These are phyloP conservation scores for Azorinus chamasolen DNA, from an alignment of 2,888 invertebrate genomes.

Conservation along the genomic window DNA sequence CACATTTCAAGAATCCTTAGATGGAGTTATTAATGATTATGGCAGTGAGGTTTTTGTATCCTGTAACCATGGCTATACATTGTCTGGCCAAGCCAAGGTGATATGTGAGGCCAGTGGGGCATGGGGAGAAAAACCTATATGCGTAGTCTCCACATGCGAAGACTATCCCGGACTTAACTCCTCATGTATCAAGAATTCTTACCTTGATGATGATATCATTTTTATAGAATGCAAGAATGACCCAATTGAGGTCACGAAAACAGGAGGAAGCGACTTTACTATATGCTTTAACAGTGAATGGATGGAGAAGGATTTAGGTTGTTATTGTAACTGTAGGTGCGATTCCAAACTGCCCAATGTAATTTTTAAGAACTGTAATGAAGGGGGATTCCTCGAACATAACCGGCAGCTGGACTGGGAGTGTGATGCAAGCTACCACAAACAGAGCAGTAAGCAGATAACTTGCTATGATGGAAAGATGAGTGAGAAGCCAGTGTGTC, in stretches of 20 bases:
- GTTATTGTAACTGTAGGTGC: slow-evolving; percentile 38
- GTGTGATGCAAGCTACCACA: slow-evolving; percentile 4
- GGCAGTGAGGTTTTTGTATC: slow-evolving; percentile 29
- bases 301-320: slow-evolving; percentile 23
- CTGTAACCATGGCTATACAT: slow-evolving; percentile 29
- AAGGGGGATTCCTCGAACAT: slow-evolving; percentile 10
- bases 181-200: slow-evolving; percentile 17
- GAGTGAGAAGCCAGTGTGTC: too few relatives aligned
- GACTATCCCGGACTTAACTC: slow-evolving; percentile 28
- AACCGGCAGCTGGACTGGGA: slow-evolving; percentile 3
- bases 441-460: slow-evolving; percentile 1
- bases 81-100: slow-evolving; percentile 22
- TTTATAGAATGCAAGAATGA: slow-evolving; percentile 22
- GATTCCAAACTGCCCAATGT: background rate
- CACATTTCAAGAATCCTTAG: slow-evolving; percentile 18
- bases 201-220: background rate
- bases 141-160: slow-evolving; percentile 18
- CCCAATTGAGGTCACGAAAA: slow-evolving; percentile 13
- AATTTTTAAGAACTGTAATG: background rate
- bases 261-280: slow-evolving; percentile 8
- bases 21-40: slow-evolving; percentile 27
- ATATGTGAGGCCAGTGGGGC: slow-evolving; percentile 33
- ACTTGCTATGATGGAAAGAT: slow-evolving; percentile 15
- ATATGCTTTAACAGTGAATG: slow-evolving; percentile 22
- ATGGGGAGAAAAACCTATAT: slow-evolving; percentile 33